Evolutionary conservation across 2,113 vertebrate genomes (phyloP).

Genomic region (Petromus typicus): DNA sequence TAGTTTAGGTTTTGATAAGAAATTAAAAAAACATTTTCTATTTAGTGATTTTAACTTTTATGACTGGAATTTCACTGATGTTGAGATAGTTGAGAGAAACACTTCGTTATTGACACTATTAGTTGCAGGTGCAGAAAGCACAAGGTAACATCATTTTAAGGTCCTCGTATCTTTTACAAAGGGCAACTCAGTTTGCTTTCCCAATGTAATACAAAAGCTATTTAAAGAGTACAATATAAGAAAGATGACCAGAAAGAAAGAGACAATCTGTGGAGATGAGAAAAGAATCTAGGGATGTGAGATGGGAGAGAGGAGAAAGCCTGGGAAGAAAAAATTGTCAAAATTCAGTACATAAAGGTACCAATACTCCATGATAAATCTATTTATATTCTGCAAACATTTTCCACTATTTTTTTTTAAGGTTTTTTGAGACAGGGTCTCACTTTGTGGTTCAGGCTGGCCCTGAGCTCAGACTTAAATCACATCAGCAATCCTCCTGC

Average conservation of each 20-base stretch:
- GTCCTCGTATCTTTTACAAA: neutral
- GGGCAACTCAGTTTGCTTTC: neutral
- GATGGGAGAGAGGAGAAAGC: neutral
- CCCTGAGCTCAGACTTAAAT: too few species aligned
- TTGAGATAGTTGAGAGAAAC: neutral
- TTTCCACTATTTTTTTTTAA: neutral
- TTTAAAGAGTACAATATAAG: neutral
- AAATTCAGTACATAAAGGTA: neutral
- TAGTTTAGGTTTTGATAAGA: neutral
- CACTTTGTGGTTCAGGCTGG: too few species aligned
- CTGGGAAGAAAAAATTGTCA: neutral
- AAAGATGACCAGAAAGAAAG: neutral
- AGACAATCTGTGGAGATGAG: neutral
- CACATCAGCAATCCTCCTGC: too few species aligned
- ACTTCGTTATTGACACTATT: neutral
- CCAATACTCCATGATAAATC: neutral
- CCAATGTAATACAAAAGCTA: neutral
- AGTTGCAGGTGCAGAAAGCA: neutral
- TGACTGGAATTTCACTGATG: neutral
- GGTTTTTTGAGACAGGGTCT: too few species aligned
- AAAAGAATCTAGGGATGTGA: neutral
- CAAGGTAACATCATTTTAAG: neutral
- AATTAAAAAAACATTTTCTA: neutral
- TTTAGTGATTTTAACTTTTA: constrained; percentile 6
- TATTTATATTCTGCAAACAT: neutral